Conservation (phyloP, 2,797 vertebrate species). For the Hirundo rustica region DNA sequence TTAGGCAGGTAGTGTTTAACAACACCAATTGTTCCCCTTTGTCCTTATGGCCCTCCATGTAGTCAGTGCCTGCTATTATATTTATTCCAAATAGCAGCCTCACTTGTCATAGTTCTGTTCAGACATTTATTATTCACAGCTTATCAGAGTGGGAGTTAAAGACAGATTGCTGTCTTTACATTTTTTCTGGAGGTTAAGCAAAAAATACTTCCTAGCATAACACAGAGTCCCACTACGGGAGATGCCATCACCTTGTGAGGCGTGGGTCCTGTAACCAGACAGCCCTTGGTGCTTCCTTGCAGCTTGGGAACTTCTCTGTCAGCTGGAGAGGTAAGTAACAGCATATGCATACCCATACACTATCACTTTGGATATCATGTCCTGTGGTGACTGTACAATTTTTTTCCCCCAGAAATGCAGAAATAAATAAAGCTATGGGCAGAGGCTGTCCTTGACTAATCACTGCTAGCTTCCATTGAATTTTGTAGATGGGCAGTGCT, state of each 20-base stretch:
- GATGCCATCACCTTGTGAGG: not conserved
- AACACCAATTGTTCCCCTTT: not conserved
- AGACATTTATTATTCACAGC: conserved; percentile 44
- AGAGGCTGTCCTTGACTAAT: not conserved
- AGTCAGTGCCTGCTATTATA: not conserved
- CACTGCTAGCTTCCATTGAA: not conserved
- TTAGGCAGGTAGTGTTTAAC: not conserved
- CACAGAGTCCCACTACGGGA: not conserved
- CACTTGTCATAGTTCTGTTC: conserved; percentile 9
- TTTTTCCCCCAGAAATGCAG: not conserved
- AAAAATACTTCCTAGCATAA: not conserved
- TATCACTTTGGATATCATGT: not conserved
- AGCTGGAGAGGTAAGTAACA: not conserved
- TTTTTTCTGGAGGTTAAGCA: not conserved
- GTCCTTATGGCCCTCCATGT: not conserved
- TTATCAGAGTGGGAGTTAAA: conserved; percentile 35
- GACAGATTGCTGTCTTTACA: conserved; percentile 30
- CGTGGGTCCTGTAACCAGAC: not conserved
- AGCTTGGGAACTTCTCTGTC: not conserved
- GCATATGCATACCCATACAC: too few species aligned
- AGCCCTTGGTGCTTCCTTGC: not conserved
- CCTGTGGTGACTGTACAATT: not conserved
- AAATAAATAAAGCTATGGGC: not conserved
- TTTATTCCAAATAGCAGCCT: not conserved
- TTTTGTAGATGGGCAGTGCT: not conserved